Conservation (phyloP, 2,113 vertebrate genomes). For the Aldabrachelys gigantea region DNA sequence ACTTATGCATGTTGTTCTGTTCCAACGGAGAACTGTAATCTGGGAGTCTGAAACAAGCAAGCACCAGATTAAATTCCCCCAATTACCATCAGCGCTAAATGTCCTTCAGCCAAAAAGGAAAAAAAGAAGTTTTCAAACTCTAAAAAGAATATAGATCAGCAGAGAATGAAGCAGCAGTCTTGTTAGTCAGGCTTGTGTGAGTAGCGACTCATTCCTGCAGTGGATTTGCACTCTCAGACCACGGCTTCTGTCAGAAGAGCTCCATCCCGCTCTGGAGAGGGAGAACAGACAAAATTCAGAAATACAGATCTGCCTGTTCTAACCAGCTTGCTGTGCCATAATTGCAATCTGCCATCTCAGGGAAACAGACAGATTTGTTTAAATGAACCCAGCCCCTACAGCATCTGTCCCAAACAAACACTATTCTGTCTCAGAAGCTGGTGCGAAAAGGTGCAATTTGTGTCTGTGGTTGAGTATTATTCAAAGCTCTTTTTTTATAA, state of each 20-base stretch:
- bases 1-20: neutral
- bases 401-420: slow-evolving; percentile 1
- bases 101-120: slow-evolving; percentile 10
- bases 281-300: neutral
- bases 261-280: neutral
- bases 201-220: neutral
- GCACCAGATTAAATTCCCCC: neutral
- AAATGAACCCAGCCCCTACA: neutral
- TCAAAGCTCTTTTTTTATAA: neutral
- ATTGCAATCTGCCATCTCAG: slow-evolving; percentile 18
- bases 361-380: neutral
- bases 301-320: neutral
- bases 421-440: neutral
- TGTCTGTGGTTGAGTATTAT: neutral
- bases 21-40: neutral
- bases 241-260: neutral
- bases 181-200: neutral
- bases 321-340: neutral
- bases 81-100: neutral
- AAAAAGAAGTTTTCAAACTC: neutral
- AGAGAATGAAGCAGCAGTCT: neutral
- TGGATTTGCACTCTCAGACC: neutral
- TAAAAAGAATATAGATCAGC: neutral
- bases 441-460: slow-evolving; percentile 16
- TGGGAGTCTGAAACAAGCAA: neutral